Conservation (phyloP, 2,797 vertebrate genomes). For the Phrynocephalus vlangalii region DNA sequence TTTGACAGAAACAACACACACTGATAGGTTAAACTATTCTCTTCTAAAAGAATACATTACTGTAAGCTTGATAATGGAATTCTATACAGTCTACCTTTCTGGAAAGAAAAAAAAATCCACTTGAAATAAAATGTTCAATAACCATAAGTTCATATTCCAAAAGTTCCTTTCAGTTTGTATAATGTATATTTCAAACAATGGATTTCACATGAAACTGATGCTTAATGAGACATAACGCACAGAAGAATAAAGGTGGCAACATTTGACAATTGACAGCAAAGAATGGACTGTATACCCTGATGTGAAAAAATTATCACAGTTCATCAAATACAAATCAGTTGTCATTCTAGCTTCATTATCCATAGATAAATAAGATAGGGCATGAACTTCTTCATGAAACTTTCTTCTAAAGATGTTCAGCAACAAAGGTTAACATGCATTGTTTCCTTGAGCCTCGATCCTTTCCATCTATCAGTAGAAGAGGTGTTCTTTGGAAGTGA, state of each 20-base stretch:
- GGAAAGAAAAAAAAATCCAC: neutral
- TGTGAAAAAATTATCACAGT: constrained; percentile 38
- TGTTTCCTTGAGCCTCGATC: constrained; percentile 89
- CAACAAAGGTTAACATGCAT: constrained; percentile 85
- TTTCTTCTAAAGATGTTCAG: constrained; percentile 73
- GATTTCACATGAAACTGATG: constrained; percentile 12
- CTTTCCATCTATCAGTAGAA: constrained; percentile 94
- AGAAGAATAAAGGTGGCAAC: no score
- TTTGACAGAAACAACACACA: neutral
- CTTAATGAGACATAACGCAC: neutral
- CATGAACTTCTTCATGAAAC: neutral
- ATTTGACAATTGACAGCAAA: neutral
- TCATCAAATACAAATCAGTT: constrained; percentile 39
- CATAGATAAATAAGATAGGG: neutral
- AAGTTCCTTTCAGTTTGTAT: constrained; percentile 8
- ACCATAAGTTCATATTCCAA: neutral
- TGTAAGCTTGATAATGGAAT: constrained; percentile 14
- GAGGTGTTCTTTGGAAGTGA: constrained; percentile 86
- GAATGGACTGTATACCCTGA: neutral
- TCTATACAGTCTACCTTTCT: neutral
- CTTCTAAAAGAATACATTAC: neutral
- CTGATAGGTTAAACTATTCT: neutral
- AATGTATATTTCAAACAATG: neutral
- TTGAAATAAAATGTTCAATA: constrained; percentile 8
- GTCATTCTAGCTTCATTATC: constrained; percentile 21